phyloP scores from a whole-genome alignment of 2,113 vertebrate genomes.

The Gavialis gangeticus region DNA sequence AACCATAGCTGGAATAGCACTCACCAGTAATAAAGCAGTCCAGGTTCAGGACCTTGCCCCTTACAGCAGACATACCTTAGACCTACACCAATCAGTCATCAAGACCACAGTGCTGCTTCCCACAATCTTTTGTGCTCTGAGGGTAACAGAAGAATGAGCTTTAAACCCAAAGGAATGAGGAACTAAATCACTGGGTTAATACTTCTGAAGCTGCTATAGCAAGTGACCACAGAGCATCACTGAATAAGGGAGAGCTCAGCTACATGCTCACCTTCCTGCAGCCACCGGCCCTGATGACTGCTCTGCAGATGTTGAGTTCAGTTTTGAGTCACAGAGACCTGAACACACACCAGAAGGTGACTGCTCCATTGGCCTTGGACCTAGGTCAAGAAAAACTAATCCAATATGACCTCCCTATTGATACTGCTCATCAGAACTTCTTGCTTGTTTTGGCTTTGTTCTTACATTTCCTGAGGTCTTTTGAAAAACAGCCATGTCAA shows the following conservation, averaged over 20 bases:
- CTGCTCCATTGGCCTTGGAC: background rate
- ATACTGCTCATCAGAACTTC: background rate
- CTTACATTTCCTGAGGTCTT: background rate
- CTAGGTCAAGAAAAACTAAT: background rate
- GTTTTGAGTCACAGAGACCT: background rate
- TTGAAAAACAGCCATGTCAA: background rate
- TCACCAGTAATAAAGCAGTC: too few species aligned
- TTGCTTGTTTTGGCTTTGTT: background rate
- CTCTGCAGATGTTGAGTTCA: background rate
- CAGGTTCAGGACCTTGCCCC: too few species aligned
- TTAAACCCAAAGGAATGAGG: fast-evolving
- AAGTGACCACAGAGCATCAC: background rate
- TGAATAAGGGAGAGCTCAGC: background rate
- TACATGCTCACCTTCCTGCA: background rate
- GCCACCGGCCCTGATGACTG: background rate
- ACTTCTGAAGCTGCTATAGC: background rate
- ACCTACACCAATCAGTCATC: too few species aligned
- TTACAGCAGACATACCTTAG: too few species aligned
- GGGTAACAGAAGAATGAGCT: background rate
- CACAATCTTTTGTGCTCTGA: background rate
- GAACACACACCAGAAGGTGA: background rate
- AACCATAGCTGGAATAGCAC: too few species aligned
- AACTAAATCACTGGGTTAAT: background rate
- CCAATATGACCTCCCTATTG: background rate
- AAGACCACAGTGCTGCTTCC: too few species aligned